phyloP scores from a whole-genome alignment of 2,797 vertebrate genomes.

The Sylvia borin region DNA sequence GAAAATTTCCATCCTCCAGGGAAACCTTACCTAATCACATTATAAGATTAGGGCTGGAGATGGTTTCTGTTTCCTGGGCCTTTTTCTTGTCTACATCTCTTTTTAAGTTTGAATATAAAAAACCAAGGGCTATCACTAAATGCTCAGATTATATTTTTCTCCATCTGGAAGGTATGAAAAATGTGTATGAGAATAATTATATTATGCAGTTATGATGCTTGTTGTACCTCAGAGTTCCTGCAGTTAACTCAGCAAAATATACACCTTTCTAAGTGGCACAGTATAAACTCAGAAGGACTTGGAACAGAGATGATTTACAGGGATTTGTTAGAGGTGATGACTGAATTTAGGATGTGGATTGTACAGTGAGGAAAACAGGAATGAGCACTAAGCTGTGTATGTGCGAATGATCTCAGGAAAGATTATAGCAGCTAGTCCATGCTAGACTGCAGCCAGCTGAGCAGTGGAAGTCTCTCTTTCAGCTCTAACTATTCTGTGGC shows the following conservation, averaged over 20 bases:
- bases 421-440: neutral
- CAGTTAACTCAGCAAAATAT: neutral
- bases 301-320: neutral
- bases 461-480: neutral
- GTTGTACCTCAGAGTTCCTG: neutral
- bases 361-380: neutral
- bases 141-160: neutral
- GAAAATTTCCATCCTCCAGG: neutral
- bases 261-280: neutral
- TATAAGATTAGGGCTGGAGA: neutral
- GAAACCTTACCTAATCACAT: neutral
- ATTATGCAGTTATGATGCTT: neutral
- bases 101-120: neutral
- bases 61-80: neutral
- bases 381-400: neutral
- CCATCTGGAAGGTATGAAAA: neutral
- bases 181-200: neutral
- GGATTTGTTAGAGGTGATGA: neutral
- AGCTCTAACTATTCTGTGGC: neutral
- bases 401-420: neutral
- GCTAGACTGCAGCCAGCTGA: neutral
- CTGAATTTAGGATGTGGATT: neutral
- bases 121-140: neutral
- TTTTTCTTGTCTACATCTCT: neutral
- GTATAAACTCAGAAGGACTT: neutral